These are phyloP conservation scores for Bombus ignitus DNA, from an alignment of 1,140 invertebrate species.

Conservation along the genomic window DNA sequence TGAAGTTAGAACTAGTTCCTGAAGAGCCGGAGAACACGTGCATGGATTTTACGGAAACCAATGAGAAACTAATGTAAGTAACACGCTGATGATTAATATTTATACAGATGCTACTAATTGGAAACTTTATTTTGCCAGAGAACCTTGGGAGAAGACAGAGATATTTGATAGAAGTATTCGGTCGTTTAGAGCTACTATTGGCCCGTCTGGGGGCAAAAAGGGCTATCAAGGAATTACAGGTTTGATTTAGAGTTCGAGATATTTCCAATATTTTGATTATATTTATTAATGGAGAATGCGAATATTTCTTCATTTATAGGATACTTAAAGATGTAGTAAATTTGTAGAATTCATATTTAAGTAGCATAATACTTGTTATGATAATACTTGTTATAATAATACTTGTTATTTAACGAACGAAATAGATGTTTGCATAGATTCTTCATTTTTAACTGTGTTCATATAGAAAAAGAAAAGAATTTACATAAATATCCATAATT, in stretches of 20 bases:
- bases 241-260: conserved; percentile 64
- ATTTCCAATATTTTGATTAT: too few species aligned
- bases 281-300: too few species aligned
- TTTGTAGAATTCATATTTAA: too few species aligned
- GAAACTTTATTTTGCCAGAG: conserved; percentile 68
- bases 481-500: neutral
- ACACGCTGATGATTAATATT: neutral
- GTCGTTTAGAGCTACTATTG: conserved; percentile 89
- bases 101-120: neutral
- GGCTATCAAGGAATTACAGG: conserved; percentile 91
- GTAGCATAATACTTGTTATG: too few species aligned
- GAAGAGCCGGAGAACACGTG: conserved; percentile 87
- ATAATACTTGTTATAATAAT: too few species aligned
- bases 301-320: too few species aligned
- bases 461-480: too few species aligned
- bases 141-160: conserved; percentile 89
- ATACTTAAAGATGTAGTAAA: too few species aligned
- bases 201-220: conserved; percentile 89
- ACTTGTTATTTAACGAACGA: too few species aligned
- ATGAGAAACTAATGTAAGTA: conserved; percentile 73
- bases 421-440: too few species aligned
- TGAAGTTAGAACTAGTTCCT: conserved; percentile 87
- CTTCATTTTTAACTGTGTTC: too few species aligned
- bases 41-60: conserved; percentile 86
- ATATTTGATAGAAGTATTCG: conserved; percentile 91